Conservation (phyloP, 1,140 invertebrate species). For the Ephestia elutella region DNA sequence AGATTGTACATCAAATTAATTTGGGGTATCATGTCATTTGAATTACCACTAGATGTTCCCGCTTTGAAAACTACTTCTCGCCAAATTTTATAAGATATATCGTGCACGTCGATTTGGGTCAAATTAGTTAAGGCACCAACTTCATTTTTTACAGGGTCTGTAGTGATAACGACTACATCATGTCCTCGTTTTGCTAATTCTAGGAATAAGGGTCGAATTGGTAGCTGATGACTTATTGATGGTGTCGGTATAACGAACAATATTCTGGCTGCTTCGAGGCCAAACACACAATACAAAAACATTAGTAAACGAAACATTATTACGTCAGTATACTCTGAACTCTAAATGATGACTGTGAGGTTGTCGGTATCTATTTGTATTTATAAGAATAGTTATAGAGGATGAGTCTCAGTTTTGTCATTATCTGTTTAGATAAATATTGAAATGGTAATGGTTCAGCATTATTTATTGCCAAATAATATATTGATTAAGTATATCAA, state of each 20-base stretch:
- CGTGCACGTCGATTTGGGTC: conserved; percentile 29
- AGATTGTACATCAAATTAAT: not conserved
- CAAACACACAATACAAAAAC: no score
- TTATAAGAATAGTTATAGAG: no score
- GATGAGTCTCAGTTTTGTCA: no score
- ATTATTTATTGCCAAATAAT: no score
- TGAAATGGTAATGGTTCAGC: no score
- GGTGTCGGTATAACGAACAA: conserved; percentile 62
- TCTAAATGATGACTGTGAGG: no score
- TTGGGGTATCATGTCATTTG: conserved; percentile 6
- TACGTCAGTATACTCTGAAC: no score
- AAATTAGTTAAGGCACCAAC: conserved; percentile 25
- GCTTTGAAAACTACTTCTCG: conserved; percentile 4
- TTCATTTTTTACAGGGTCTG: conserved; percentile 33
- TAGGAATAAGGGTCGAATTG: conserved; percentile 50
- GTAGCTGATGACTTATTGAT: conserved; percentile 58
- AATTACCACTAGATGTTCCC: conserved; percentile 7
- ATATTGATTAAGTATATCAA: no score
- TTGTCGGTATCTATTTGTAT: no score
- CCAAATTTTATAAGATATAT: conserved; percentile 27
- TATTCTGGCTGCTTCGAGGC: conserved; percentile 40
- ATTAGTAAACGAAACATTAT: not conserved
- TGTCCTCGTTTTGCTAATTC: conserved; percentile 49
- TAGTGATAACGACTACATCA: conserved; percentile 44
- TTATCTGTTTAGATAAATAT: no score